phyloP scores from a whole-genome alignment of 2,888 invertebrate species.

The Therioaphis trifolii region DNA sequence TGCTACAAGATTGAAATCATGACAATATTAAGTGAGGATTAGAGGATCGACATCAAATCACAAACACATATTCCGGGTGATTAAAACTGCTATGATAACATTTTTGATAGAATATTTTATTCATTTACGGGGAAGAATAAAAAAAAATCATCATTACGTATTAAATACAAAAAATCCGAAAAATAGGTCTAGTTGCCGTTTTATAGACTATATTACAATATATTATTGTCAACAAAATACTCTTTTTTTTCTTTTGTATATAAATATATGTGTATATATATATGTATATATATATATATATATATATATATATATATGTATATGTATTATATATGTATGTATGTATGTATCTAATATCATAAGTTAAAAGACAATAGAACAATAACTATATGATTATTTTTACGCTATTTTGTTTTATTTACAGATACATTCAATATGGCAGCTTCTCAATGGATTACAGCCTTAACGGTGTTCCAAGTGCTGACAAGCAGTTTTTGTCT shows the following conservation, averaged over 20 bases:
- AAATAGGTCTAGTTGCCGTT: too few species aligned
- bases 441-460: conserved; percentile 44
- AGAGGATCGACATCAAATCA: too few species aligned
- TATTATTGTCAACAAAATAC: neutral
- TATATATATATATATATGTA: neutral
- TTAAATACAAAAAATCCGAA: too few species aligned
- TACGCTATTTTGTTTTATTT: neutral
- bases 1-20: too few species aligned
- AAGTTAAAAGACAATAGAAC: neutral
- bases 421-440: conserved; percentile 14
- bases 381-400: neutral
- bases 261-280: too few species aligned
- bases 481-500: conserved; percentile 66
- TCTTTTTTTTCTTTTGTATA: neutral
- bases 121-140: too few species aligned
- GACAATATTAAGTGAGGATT: too few species aligned
- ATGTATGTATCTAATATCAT: neutral
- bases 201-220: neutral
- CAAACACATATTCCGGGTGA: too few species aligned
- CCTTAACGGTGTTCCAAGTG: conserved; percentile 38
- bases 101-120: too few species aligned
- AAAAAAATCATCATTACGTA: too few species aligned
- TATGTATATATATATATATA: too few species aligned
- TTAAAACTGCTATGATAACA: too few species aligned
- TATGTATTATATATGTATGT: neutral